Percentiles rank a stretch among this genome's conserved stretches.
phyloP scores from a whole-genome alignment of 2,888 invertebrate species.

The Pollenia angustigena region DNA sequence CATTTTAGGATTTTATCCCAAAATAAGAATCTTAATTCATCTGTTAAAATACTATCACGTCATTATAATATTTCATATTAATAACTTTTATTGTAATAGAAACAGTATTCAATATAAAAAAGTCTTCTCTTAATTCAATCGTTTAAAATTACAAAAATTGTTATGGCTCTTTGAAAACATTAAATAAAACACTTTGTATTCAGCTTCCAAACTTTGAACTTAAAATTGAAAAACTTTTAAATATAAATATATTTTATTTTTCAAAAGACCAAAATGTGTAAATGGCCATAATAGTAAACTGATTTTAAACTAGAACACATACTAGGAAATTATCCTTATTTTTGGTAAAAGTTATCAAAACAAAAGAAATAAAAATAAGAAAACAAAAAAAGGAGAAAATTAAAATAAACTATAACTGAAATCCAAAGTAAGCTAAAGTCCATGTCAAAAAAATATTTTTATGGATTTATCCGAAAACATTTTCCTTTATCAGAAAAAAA shows the following conservation, averaged over 20 bases:
- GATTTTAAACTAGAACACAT: conserved; percentile 16
- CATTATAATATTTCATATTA: too few species aligned
- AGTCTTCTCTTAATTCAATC: background rate
- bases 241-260: background rate
- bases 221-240: conserved; percentile 59
- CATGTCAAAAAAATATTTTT: conserved; percentile 56
- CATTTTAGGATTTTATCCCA: too few species aligned
- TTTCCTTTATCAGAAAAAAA: background rate
- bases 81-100: too few species aligned
- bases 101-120: too few species aligned
- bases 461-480: conserved; percentile 52
- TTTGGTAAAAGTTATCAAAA: conserved; percentile 4
- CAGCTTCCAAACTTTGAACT: conserved; percentile 31
- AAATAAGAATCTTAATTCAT: too few species aligned
- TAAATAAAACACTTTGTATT: conserved; percentile 17
- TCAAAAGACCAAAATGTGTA: conserved; percentile 1
- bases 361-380: conserved; percentile 11
- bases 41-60: too few species aligned
- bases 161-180: conserved; percentile 4
- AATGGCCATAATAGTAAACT: conserved; percentile 29
- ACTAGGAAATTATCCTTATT: conserved; percentile 27
- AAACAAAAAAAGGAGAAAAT: conserved; percentile 32
- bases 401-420: conserved; percentile 48
- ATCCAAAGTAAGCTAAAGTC: conserved; percentile 22
- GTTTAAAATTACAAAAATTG: conserved; percentile 5